Base-by-base conservation (phyloP, 2,888 invertebrate species). In the Aphidoletes aphidimyza region DNA sequence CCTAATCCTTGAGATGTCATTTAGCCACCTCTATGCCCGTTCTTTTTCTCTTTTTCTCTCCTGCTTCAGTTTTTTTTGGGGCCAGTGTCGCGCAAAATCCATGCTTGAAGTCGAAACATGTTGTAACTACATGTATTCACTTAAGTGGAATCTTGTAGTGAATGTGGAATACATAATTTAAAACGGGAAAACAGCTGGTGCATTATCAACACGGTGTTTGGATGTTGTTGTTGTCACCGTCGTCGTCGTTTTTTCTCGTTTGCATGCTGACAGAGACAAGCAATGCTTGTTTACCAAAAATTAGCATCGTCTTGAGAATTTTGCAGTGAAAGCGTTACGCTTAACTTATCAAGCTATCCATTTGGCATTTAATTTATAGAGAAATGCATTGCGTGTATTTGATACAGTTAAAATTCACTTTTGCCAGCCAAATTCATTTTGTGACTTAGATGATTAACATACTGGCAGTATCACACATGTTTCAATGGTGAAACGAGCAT, bases 171-270 rank as follows among this genome's bases (percentile, higher is more conserved):
- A 81, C 22, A 81, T 81, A 81, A 81, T 81, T 37, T 37, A 81
- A 81, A 81, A 81, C 37, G 81, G 37, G n/a, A 36, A 81, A 81
- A 81, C 81, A 81, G 81, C 81, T 81, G 81, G 81, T 81, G 81
- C 81, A 81, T 81, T 81, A 36, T 37, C 81, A 81, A 37, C 81
- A 37, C 36, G 36, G n/a, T 19, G 1, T 54, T 19, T 5, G 6
- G 54, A 54, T 37, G n/a, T 81, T 81, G 81, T 81, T 5, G 26
- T 14, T 30, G 30, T 9, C 30, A 11, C n/a, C 14, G 81, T 36
- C 37, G 54, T 37, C 6, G 26, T 30, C 1, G 8, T 34, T 34
- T 34, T 81, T 81, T 36, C 2, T 3, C 37, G 19, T n/a, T 54
- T 5, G n/a, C 22, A 37, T 36, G 34, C 78, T 78, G 78, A 78